Base-by-base conservation (phyloP, 2,888 invertebrate species). In the Neelides folsomi region DNA sequence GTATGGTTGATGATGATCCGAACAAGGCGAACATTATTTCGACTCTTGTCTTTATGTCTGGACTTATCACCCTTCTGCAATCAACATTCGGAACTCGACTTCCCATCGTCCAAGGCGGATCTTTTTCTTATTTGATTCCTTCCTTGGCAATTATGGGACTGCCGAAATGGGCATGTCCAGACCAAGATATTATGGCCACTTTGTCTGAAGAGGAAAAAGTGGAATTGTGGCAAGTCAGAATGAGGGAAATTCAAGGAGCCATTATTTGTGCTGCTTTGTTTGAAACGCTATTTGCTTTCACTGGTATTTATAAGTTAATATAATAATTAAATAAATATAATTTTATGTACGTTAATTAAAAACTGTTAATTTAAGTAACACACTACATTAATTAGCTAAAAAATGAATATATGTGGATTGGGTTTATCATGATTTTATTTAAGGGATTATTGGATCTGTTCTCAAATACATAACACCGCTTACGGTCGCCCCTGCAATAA, bases 21-120 rank as follows among this genome's bases (percentile, higher is more conserved):
- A 77, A 80, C 55, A 73, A 82, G 39, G 82, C 83, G 58, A 78
- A 82, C 66, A 82, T 86, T 52, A 83, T 85, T 56, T 83, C 83
- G 1, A 86, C 85, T 0, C 84, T 86, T 80, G 82, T 86, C 57
- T 83, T 86, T 66, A 82, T 86, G 47, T 84, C 85, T 34, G 81
- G 84, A 12, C 71, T 86, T 1, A 79, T 85, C 38, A 86, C 86
- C 0, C 77, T 80, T 68, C 66, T 83, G 6, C 86, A 86, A 69
- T 72, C 78, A 1, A 82, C 83, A 0, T 76, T 83, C 68, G 86
- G 86, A 1, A 82, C 83, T 64, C 47, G 59, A 44, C 51, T 63
- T 1, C 63, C 63, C 1, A 63, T 63, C 35, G 63, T 63, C 37
- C 63, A 63, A 68, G 74, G 86, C 12, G 85, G 85, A 1, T 84